A percentile compares a stretch with the other conserved stretches of the same genome.
Evolutionary conservation across 2,888 invertebrate species (phyloP).

Genomic region (Agrotis exclamationis): DNA sequence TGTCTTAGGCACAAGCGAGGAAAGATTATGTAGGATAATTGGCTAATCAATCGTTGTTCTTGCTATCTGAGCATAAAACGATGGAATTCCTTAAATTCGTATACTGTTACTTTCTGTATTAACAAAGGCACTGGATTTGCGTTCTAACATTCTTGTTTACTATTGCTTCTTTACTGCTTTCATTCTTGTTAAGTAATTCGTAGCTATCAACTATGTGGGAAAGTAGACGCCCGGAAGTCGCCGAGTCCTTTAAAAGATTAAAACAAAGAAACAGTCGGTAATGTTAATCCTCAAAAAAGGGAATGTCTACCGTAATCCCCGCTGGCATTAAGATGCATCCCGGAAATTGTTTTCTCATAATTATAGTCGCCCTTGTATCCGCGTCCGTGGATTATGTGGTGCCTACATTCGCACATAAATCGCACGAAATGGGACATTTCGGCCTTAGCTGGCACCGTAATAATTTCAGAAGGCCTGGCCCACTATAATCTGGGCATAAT

Average conservation of each 20-base stretch:
- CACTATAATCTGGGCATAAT: constrained; percentile 91
- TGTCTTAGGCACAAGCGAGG: background rate
- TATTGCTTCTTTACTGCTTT: background rate
- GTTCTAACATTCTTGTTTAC: background rate
- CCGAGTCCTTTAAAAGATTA: constrained; percentile 60
- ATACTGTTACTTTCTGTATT: background rate
- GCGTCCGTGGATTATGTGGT: constrained; percentile 84
- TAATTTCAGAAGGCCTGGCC: constrained; percentile 86
- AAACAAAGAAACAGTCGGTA: constrained; percentile 59
- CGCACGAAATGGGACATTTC: constrained; percentile 88
- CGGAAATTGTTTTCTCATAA: constrained; percentile 91
- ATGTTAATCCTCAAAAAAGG: constrained; percentile 71
- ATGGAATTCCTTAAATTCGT: no score
- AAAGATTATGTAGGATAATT: background rate
- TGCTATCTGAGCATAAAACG: no score
- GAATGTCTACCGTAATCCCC: constrained; percentile 81
- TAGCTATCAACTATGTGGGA: background rate
- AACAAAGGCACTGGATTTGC: background rate
- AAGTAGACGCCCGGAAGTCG: constrained; percentile 11
- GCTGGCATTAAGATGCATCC: constrained; percentile 86
- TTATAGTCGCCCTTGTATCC: constrained; percentile 83
- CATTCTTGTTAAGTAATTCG: background rate
- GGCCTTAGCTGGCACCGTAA: constrained; percentile 89
- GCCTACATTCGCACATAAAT: constrained; percentile 90
- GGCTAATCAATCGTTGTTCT: background rate